phyloP scores from a whole-genome alignment of 92 coral and sea anemone species.

The Bergia sp. region DNA sequence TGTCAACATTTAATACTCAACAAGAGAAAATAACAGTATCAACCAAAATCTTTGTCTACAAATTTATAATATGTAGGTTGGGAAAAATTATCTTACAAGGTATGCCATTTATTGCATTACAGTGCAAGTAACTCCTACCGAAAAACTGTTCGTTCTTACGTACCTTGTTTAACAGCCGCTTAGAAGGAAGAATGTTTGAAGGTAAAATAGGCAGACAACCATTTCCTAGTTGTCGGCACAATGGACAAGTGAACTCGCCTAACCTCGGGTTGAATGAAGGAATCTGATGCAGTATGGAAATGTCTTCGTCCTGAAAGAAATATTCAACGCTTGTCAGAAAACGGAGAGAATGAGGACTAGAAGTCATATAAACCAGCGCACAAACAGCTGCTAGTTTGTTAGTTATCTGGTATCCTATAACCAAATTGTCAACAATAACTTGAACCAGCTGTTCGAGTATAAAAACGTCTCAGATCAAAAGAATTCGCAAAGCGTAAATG shows the following conservation, averaged over 20 bases:
- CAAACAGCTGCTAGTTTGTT: too few relatives aligned
- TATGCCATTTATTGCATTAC: background rate
- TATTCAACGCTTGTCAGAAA: background rate
- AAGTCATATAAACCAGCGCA: too few relatives aligned
- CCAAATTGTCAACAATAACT: too few relatives aligned
- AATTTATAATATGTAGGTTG: too few relatives aligned
- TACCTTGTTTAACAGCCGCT: slow-evolving; percentile 60
- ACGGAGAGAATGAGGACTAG: background rate
- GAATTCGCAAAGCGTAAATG: too few relatives aligned
- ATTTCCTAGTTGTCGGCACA: slow-evolving; percentile 93
- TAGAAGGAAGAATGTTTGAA: slow-evolving; percentile 63
- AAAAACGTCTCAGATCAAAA: too few relatives aligned
- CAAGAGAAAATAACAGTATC: background rate
- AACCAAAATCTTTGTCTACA: background rate
- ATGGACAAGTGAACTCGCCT: slow-evolving; percentile 95
- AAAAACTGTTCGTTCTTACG: background rate
- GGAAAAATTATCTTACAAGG: too few relatives aligned
- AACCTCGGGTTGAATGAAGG: slow-evolving; percentile 79
- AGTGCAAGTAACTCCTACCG: background rate
- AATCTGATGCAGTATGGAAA: slow-evolving; percentile 69
- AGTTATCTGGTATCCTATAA: too few relatives aligned
- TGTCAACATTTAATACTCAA: too few relatives aligned
- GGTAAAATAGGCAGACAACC: slow-evolving; percentile 91
- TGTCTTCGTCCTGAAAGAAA: slow-evolving; percentile 73
- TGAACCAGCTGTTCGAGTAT: too few relatives aligned